These are phyloP conservation scores for Pheosia tremula DNA, from an alignment of 2,888 invertebrate species.

Conservation along the genomic window DNA sequence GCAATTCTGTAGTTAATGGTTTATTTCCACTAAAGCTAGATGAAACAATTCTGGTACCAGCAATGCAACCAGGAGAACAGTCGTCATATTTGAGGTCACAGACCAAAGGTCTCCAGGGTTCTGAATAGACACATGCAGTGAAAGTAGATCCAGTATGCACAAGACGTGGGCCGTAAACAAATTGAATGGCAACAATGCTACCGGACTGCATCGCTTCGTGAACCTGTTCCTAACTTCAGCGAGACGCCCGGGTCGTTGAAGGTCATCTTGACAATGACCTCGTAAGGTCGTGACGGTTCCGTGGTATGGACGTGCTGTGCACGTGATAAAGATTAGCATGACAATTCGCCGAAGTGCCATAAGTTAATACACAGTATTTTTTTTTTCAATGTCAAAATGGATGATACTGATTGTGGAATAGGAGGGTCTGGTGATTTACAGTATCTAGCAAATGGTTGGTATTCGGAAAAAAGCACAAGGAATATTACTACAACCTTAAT, in stretches of 20 bases:
- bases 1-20: too few relatives aligned
- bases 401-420: not conserved
- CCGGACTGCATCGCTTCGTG: slow-evolving; percentile 4
- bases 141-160: not conserved
- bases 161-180: slow-evolving; percentile 1
- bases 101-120: not conserved
- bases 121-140: not conserved
- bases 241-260: slow-evolving; percentile 41
- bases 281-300: slow-evolving; percentile 30
- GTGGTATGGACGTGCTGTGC: slow-evolving; percentile 19
- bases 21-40: too few relatives aligned
- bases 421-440: too few relatives aligned
- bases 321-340: slow-evolving; percentile 8
- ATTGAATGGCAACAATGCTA: slow-evolving; percentile 17
- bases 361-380: too few relatives aligned
- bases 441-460: too few relatives aligned
- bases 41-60: not conserved
- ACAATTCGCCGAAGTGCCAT: not conserved
- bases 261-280: slow-evolving; percentile 52
- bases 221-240: slow-evolving; percentile 34
- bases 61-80: not conserved
- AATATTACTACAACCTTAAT: not conserved
- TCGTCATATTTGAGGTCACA: not conserved
- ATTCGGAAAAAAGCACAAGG: too few relatives aligned
- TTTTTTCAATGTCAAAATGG: not conserved